Evolutionary conservation across 2,113 vertebrate genomes (phyloP).

Genomic region (Protobothrops mucrosquamatus): DNA sequence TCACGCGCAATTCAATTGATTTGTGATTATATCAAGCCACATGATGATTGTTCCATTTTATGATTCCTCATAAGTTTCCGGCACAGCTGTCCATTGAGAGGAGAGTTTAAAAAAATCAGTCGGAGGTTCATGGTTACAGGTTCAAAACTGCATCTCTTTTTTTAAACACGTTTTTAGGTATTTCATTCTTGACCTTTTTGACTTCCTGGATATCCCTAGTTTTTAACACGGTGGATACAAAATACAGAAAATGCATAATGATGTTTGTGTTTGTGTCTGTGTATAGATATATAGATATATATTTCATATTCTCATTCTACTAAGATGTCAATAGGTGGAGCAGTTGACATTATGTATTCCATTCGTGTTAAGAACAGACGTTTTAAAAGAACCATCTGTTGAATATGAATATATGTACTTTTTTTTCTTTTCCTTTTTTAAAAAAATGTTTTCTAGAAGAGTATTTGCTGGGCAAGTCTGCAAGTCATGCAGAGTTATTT

Average conservation of each 20-base stretch:
- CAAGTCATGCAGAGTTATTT: neutral
- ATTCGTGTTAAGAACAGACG: neutral
- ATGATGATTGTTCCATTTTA: neutral
- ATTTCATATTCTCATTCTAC: conserved; percentile 33
- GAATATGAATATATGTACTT: neutral
- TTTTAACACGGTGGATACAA: neutral
- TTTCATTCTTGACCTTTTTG: neutral
- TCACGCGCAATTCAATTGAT: too few relatives aligned
- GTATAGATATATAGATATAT: neutral
- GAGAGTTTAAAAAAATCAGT: neutral
- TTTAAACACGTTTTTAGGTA: too few relatives aligned
- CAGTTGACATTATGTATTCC: conserved; percentile 52
- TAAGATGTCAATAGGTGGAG: conserved; percentile 63
- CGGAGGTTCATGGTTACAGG: neutral
- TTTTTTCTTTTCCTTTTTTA: neutral
- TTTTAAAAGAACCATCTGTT: neutral
- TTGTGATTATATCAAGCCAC: too few relatives aligned
- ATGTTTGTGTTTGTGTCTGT: neutral
- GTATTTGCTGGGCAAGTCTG: neutral
- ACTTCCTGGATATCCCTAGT: neutral
- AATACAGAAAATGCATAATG: neutral
- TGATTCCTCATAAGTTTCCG: neutral
- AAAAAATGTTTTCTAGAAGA: neutral
- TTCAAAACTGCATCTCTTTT: neutral
- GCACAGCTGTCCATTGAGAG: neutral